Base-by-base conservation (phyloP, 2,888 invertebrate species). In the Emmelina monodactyla region DNA sequence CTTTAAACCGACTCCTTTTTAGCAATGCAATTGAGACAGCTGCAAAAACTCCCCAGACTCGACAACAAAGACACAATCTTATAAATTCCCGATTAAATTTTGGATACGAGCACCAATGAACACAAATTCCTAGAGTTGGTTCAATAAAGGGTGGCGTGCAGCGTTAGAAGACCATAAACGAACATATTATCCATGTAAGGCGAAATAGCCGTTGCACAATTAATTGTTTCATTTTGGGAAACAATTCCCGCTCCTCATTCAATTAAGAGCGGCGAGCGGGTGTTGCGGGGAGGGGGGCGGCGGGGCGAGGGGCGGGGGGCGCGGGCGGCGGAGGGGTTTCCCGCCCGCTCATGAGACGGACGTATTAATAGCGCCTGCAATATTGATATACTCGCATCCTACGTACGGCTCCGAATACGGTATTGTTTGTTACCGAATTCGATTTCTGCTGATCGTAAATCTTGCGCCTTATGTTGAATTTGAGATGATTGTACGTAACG, bases 181-280 rank as follows among this genome's bases (percentile, higher is more conserved):
- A 72, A 75, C 78, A 76, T 76, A 78, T 79, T 79, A 79, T 78
- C 79, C 79, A 79, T 79, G 78, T 79, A 79, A 79, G 79, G 76
- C 79, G 75, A 67, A 75, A 79, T 79, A 76, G 78, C 79, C 79
- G 78, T 79, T 79, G 78, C 79, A 79, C 79, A 79, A 79, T 79
- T 79, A 79, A 79, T 79, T 79, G 79, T 79, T 79, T 79, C 78
- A 79, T 79, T 79, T 79, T 78, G 78, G 79, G 79, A 79, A 78
- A 79, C 79, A 79, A 78, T 79, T 79, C 76, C 78, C 78, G 76
- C 78, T 79, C 78, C 79, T 79, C 79, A 79, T 79, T 79, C 79
- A 79, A 79, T 79, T 79, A 79, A 76, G 78, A 78, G 78, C 72
- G 78, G 73, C 78, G 79, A 71, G 63, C 58, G 65, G 67, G n/a